Evolutionary conservation across 1,140 invertebrate genomes (phyloP), one percentile per base, ranked within the genome.

Genomic region (Oedothorax gibbosus): DNA sequence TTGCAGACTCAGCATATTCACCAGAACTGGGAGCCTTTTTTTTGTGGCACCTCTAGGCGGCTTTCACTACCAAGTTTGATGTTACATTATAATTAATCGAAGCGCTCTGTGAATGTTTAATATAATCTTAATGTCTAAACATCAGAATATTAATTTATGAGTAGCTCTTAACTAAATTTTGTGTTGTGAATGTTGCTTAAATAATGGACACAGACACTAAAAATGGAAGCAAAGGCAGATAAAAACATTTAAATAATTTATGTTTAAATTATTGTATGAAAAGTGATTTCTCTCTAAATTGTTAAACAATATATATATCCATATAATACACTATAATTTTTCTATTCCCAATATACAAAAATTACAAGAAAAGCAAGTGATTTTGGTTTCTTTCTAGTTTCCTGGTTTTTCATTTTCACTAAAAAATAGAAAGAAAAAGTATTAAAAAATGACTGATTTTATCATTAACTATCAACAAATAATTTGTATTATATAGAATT

Each of bases 281-380:
- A 71, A 71, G 69, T 71, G 50, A 71, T 71, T 71, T 49, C n/a
- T n/a, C n/a, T n/a, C 69, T 71, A 71, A 71, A 53, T 71, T 71
- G 51, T 9, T 71, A 71, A 20, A 51, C n/a, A 71, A 18, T 18
- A 71, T 71, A 71, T 50, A 71, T 71, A 71, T 71, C 56, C 53
- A 57, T 75, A 73, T 57, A 73, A 49, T 56, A 21, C 14, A 73
- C 72, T 75, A 49, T 75, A 75, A 75, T 35, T 60, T 75, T 60
- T 60, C 53, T 75, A 60, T 57, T 75, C 7, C 72, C 60, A 53
- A 56, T 75, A 35, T 57, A 60, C 72, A 75, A 75, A 75, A 75
- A 15, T 57, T 57, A 57, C 20, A 15, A 57, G n/a, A 75, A 75
- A 71, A 75, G 49, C 7, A 15, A 9, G 72, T 57, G 20, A 57